These are phyloP conservation scores for Griposia aprilina DNA, from an alignment of 2,888 invertebrate genomes.

Conservation along the genomic window DNA sequence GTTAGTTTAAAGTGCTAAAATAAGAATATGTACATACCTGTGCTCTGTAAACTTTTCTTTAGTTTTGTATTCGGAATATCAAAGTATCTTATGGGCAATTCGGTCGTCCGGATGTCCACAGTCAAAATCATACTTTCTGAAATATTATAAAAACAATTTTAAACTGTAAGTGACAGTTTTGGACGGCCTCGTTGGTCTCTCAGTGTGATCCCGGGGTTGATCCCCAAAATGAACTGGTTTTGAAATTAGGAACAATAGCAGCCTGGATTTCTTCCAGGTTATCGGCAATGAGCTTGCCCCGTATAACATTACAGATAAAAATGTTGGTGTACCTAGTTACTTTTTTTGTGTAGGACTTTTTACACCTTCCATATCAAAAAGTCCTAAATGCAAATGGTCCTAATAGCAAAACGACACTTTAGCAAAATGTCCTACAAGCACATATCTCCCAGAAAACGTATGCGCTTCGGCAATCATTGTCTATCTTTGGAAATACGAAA, in stretches of 20 bases:
- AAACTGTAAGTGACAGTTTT: background rate
- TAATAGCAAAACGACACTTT: too few relatives aligned
- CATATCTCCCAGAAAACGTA: too few relatives aligned
- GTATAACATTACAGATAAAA: too few relatives aligned
- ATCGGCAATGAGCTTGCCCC: background rate
- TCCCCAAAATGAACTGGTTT: background rate
- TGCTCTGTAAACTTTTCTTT: background rate
- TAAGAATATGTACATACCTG: slow-evolving; percentile 49
- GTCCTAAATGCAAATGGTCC: too few relatives aligned
- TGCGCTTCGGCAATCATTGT: too few relatives aligned
- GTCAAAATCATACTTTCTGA: slow-evolving; percentile 74
- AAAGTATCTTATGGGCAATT: slow-evolving; percentile 64
- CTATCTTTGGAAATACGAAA: too few relatives aligned
- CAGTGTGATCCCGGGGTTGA: background rate
- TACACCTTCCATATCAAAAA: too few relatives aligned
- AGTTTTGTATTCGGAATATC: slow-evolving; percentile 56
- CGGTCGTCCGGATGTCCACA: slow-evolving; percentile 10
- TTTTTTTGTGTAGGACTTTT: too few relatives aligned
- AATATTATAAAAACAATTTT: slow-evolving; percentile 52
- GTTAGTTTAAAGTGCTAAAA: background rate
- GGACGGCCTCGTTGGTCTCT: background rate
- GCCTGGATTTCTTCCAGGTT: background rate
- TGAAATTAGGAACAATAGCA: background rate
- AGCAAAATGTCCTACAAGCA: too few relatives aligned
- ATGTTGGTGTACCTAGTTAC: too few relatives aligned